These are phyloP conservation scores for Argyrosomus japonicus DNA, from an alignment of 2,113 vertebrate genomes.

Conservation along the genomic window DNA sequence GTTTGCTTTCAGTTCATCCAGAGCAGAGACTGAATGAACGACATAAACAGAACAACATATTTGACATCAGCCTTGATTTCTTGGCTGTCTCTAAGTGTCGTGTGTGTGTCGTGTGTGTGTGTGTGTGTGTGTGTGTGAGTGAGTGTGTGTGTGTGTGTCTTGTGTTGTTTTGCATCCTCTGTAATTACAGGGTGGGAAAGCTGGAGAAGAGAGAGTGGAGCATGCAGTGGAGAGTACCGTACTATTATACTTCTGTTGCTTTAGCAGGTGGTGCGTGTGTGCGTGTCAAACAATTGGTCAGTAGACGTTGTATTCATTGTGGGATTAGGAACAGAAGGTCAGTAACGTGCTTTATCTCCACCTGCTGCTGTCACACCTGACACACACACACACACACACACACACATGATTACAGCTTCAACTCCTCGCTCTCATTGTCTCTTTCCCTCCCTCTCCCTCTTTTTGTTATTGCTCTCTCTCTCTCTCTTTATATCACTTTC, in stretches of 20 bases:
- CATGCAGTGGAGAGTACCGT: conserved; percentile 31
- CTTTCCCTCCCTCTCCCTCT: background rate
- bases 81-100: conserved; percentile 6
- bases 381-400: conserved; percentile 35
- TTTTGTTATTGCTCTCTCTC: background rate
- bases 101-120: background rate
- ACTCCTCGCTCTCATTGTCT: background rate
- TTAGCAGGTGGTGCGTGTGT: conserved; percentile 47
- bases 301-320: conserved; percentile 42
- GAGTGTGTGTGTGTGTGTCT: background rate
- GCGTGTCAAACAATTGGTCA: conserved; percentile 36
- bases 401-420: background rate
- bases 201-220: conserved; percentile 52
- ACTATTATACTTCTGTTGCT: conserved; percentile 54
- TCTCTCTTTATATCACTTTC: background rate
- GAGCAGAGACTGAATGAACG: background rate
- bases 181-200: conserved; percentile 49
- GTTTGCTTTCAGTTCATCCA: background rate
- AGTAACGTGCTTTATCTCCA: conserved; percentile 57
- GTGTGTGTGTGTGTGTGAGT: conserved; percentile 4
- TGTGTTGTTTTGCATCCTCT: conserved; percentile 43
- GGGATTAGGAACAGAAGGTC: conserved; percentile 52
- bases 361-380: conserved; percentile 50
- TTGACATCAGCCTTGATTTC: conserved; percentile 16
- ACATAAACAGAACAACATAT: background rate